Base-by-base conservation (phyloP, 2,113 vertebrate genomes). In the Syrrhaptes paradoxus region DNA sequence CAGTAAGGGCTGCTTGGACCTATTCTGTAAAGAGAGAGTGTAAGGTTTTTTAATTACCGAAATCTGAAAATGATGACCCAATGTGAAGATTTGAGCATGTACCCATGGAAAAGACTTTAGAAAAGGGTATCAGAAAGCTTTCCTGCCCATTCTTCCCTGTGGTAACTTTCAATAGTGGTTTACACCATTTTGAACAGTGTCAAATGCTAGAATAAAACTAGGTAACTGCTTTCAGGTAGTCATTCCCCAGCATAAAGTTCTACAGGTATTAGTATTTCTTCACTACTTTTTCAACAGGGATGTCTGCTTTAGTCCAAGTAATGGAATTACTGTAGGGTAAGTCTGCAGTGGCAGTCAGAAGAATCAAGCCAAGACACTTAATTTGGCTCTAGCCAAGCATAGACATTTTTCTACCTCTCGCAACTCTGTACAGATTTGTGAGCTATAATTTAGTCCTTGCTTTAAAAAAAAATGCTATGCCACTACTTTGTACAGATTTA, bases 401-500 rank as follows among this genome's bases (percentile, higher is more conserved):
- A 83, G 85, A 48, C 5, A 4, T 84, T 89, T 89, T 90, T 61
- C 43, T 85, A 2, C 29, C 14, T 87, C 58, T 78, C 80, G 18
- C 59, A 80, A 14, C 16, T 87, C 79, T 74, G 43, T 73, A 36
- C 20, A 48, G 85, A 55, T 87, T 74, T 55, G 38, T 61, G 78
- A 87, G 38, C 28, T 63, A 68, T 93, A 80, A 94, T 72, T 85
- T 58, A 90, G 29, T 58, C 59, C 22, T 80, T 81, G 29, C 46
- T 92, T 94, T 18, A 13, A 46, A 84, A 80, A 80, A 79, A 94
- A 91, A 71, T 76, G 65, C 45, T 70, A 10, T 5, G 10, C 17
- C n/a, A 21, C 54, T 89, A 55, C 66, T 94, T 90, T 57, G 66
- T 89, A 78, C 49, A 80, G 45, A 76, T 95, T 93, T 95, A 89